Conservation (phyloP, 1,140 invertebrate species). For the Chlorops oryzae region DNA sequence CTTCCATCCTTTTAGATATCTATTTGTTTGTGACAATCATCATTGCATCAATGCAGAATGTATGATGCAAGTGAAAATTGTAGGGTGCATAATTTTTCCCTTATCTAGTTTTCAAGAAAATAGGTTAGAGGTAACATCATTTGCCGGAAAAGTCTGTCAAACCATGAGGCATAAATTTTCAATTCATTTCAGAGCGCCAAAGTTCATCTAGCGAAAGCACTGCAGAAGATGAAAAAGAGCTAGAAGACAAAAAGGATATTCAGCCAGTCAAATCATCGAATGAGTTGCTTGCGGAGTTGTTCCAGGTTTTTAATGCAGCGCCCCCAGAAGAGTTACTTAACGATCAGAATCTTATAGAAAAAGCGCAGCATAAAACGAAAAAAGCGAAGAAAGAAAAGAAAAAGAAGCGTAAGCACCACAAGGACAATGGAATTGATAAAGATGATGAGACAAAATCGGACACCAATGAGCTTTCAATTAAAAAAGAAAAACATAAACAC, state of each 20-base stretch:
- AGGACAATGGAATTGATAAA: too few relatives aligned
- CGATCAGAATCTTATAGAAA: conserved; percentile 41
- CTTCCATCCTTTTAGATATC: too few relatives aligned
- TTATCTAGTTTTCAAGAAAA: not conserved
- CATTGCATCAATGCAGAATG: not conserved
- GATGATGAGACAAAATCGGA: too few relatives aligned
- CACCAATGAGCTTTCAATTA: too few relatives aligned
- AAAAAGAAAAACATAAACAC: conserved; percentile 26
- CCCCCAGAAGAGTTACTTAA: conserved; percentile 50
- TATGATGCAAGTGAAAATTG: conserved; percentile 6
- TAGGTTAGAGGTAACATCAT: too few relatives aligned
- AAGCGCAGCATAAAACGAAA: conserved; percentile 51
- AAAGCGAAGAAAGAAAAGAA: conserved; percentile 51
- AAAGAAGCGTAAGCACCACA: conserved; percentile 53
- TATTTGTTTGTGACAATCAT: conserved; percentile 1
- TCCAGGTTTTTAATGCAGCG: conserved; percentile 56
- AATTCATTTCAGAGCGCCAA: not conserved
- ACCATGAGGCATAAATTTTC: not conserved
- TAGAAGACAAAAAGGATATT: conserved; percentile 47
- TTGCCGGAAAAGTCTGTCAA: too few relatives aligned
- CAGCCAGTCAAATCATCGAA: conserved; percentile 60
- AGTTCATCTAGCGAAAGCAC: not conserved
- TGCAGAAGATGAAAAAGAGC: not conserved
- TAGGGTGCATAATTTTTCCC: not conserved
- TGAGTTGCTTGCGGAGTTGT: conserved; percentile 73